phyloP scores from a whole-genome alignment of 2,888 invertebrate species.

The Ophion costatus region DNA sequence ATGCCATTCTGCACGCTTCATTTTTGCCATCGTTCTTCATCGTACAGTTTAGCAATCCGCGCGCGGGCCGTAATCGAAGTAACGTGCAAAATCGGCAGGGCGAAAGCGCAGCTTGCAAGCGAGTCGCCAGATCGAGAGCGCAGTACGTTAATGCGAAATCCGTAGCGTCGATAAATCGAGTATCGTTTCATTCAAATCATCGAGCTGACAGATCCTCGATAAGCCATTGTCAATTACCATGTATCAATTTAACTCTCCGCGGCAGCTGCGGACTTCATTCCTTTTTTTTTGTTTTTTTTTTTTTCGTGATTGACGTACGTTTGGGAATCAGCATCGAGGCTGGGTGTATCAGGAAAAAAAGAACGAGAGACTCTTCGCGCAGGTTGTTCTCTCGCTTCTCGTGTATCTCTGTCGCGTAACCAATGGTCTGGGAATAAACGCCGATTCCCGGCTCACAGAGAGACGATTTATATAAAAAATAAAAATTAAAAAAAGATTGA shows the following conservation, averaged over 20 bases:
- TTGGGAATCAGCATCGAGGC: conserved; percentile 59
- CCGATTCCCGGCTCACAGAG: conserved; percentile 40
- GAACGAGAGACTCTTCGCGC: not conserved
- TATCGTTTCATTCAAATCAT: conserved; percentile 75
- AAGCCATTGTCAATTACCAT: conserved; percentile 79
- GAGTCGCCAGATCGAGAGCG: conserved; percentile 9
- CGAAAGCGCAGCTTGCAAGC: not conserved
- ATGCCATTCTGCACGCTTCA: conserved; percentile 1
- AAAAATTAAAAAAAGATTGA: not conserved
- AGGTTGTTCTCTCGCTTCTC: conserved; percentile 23
- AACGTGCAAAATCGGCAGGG: conserved; percentile 1
- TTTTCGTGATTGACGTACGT: conserved; percentile 76
- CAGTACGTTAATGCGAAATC: conserved; percentile 46
- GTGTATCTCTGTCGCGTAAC: conserved; percentile 27
- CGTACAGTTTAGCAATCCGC: conserved; percentile 10
- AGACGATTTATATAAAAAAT: conserved; percentile 46
- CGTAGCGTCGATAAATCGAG: conserved; percentile 61
- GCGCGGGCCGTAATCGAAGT: conserved; percentile 12
- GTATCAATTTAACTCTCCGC: conserved; percentile 75
- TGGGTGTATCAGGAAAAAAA: conserved; percentile 54
- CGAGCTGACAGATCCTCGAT: conserved; percentile 77
- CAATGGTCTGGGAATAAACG: conserved; percentile 64
- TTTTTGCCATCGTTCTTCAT: conserved; percentile 20
- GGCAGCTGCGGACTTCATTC: conserved; percentile 68
- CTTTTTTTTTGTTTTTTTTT: conserved; percentile 64